phyloP scores from a whole-genome alignment of 2,113 vertebrate genomes.

The Microcebus griseorufus region DNA sequence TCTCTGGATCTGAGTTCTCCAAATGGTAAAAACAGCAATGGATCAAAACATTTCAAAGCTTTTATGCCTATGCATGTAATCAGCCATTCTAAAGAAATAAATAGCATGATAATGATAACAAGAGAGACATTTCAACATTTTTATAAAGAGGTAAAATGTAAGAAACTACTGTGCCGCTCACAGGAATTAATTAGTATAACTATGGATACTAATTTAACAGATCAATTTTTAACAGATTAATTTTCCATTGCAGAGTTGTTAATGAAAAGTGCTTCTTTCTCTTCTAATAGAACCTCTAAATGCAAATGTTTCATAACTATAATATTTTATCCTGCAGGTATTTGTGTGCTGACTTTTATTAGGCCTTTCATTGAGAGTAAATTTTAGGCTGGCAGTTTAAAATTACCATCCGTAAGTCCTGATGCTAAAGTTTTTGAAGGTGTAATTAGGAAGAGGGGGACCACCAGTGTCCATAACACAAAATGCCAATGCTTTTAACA shows the following conservation, averaged over 20 bases:
- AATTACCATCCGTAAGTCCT: conserved; percentile 66
- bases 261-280: neutral
- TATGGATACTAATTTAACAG: neutral
- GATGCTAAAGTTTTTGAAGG: conserved; percentile 71
- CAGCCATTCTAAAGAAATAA: neutral
- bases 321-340: neutral
- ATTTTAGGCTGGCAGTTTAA: conserved; percentile 55
- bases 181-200: neutral
- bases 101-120: neutral
- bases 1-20: neutral
- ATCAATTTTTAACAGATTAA: neutral
- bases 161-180: neutral
- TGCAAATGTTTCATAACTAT: neutral
- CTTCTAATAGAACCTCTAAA: neutral
- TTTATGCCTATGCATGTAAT: neutral
- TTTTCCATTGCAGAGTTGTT: neutral
- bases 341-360: conserved; percentile 43
- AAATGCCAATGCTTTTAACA: conserved; percentile 74
- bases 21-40: neutral
- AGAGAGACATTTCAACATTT: neutral
- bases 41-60: neutral
- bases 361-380: conserved; percentile 52
- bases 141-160: neutral
- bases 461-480: conserved; percentile 56
- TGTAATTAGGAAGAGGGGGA: conserved; percentile 58